A percentile compares a stretch with the other conserved stretches of the same genome.
Conservation (phyloP, 1,140 invertebrate species). For the Chlorops oryzae region DNA sequence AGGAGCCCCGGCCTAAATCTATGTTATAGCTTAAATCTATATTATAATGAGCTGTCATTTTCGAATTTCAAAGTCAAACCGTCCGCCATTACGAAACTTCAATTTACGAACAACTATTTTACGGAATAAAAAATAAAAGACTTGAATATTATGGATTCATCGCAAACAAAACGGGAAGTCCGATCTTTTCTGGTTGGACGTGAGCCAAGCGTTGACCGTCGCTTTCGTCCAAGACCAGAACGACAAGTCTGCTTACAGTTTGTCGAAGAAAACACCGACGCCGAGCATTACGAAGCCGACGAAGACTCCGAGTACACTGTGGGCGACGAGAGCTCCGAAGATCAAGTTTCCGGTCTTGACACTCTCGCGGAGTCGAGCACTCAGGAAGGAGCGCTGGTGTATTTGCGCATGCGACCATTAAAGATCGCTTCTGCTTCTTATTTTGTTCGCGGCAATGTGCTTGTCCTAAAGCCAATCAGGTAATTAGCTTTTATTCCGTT, state of each 20-base stretch:
- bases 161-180: constrained; percentile 21
- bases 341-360: no score
- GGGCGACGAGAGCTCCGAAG: no score
- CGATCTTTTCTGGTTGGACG: constrained; percentile 40
- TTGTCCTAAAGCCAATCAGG: constrained; percentile 24
- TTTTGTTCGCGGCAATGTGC: constrained; percentile 23
- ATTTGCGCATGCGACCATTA: constrained; percentile 51
- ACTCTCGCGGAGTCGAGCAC: background rate
- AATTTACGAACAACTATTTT: no score
- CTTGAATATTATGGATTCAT: no score
- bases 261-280: constrained; percentile 31
- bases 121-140: no score
- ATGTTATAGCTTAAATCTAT: no score
- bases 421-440: constrained; percentile 24
- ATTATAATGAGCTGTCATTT: no score
- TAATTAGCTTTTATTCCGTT: no score
- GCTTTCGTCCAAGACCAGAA: constrained; percentile 32
- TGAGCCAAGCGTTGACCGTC: constrained; percentile 39
- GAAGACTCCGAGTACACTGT: constrained; percentile 19
- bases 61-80: no score
- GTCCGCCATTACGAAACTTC: no score
- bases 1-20: no score
- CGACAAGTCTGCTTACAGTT: constrained; percentile 29
- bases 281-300: constrained; percentile 20
- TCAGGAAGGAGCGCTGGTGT: constrained; percentile 49